Conservation (phyloP, 1,140 invertebrate species). For the Drosophila pruinosa region DNA sequence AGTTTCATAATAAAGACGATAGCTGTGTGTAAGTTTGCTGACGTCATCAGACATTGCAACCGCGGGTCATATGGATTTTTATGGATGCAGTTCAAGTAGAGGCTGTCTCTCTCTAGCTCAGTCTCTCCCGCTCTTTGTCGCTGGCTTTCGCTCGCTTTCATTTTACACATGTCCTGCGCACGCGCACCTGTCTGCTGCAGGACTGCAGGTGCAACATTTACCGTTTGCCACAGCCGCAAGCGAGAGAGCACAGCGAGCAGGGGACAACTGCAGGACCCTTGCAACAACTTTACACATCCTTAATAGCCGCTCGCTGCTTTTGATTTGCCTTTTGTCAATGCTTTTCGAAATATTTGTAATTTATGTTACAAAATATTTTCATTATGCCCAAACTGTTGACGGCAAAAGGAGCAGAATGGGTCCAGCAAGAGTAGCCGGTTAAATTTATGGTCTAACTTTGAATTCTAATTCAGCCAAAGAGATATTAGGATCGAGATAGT, state of each 20-base stretch:
- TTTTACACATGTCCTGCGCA: slow-evolving; percentile 42
- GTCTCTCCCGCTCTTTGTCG: neutral
- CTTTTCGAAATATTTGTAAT: slow-evolving; percentile 53
- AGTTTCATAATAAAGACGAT: slow-evolving; percentile 67
- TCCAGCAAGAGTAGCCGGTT: neutral
- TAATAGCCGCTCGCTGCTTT: slow-evolving; percentile 2
- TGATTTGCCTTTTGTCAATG: slow-evolving; percentile 36
- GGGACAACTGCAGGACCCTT: neutral
- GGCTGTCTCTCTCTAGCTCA: neutral
- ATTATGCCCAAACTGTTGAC: slow-evolving; percentile 35
- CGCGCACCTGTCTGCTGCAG: slow-evolving; percentile 68
- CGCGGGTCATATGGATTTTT: slow-evolving; percentile 28
- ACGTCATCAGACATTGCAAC: slow-evolving; percentile 17
- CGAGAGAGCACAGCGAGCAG: neutral
- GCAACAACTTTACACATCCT: neutral
- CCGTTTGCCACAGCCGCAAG: slow-evolving; percentile 53
- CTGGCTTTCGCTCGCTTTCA: neutral
- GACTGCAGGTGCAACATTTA: slow-evolving; percentile 75
- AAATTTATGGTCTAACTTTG: slow-evolving; percentile 26
- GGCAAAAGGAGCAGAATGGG: neutral
- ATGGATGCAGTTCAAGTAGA: neutral
- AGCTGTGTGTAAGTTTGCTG: neutral
- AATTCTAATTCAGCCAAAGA: slow-evolving; percentile 22
- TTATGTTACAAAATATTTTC: slow-evolving; percentile 73
- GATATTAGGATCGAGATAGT: slow-evolving; percentile 12